Conservation (phyloP, 1,140 invertebrate genomes). For the Palaemon carinicauda region DNA sequence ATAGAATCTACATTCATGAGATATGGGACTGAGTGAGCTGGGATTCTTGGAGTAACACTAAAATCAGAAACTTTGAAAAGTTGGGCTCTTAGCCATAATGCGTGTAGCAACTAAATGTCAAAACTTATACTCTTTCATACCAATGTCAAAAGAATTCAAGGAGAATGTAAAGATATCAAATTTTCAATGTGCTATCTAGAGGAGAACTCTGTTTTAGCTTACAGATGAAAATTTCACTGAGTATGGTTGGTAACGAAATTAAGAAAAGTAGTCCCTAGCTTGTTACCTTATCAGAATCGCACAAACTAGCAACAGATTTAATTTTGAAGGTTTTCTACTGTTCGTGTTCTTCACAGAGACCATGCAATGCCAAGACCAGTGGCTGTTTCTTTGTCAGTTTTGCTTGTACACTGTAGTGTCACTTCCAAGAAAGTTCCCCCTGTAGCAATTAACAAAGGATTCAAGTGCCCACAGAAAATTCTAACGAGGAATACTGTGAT, state of each 20-base stretch:
- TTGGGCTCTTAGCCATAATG: no score
- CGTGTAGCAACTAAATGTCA: not conserved
- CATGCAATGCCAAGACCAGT: constrained; percentile 9
- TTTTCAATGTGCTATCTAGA: constrained; percentile 31
- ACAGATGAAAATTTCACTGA: not conserved
- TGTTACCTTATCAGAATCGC: not conserved
- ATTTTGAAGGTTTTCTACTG: not conserved
- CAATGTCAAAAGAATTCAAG: constrained; percentile 20
- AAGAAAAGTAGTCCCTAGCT: not conserved
- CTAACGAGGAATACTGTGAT: no score
- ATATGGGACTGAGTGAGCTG: not conserved
- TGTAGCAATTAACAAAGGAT: no score
- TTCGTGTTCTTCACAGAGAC: constrained; percentile 11
- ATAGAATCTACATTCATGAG: not conserved
- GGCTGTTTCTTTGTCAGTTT: no score
- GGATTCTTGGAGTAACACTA: not conserved
- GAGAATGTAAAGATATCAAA: constrained; percentile 27
- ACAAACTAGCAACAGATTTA: not conserved
- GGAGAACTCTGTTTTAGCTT: not conserved
- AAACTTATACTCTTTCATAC: constrained; percentile 12
- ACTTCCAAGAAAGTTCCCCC: no score
- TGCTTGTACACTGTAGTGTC: no score
- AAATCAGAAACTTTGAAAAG: no score
- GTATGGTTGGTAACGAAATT: not conserved
- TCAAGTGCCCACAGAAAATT: no score